Conservation (phyloP, 2,888 invertebrate species). For the Pasiphila rectangulata region DNA sequence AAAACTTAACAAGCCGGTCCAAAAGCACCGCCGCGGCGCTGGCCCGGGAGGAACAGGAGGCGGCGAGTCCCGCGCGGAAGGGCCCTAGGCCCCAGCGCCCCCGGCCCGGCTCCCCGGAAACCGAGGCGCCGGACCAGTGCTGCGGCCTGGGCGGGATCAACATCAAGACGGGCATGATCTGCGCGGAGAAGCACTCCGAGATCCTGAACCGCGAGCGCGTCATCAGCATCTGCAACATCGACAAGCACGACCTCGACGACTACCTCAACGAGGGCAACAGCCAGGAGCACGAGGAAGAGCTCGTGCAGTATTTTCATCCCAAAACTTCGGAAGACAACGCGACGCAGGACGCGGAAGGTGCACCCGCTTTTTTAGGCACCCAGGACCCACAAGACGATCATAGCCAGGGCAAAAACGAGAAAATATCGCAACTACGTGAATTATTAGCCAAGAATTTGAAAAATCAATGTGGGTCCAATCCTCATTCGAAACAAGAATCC, state of each 20-base stretch:
- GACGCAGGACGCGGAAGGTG: slow-evolving; percentile 33
- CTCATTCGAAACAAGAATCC: slow-evolving; percentile 49
- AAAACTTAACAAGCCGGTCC: slow-evolving; percentile 80
- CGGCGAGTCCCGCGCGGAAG: slow-evolving; percentile 78
- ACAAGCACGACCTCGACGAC: slow-evolving; percentile 90
- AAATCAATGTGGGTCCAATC: slow-evolving; percentile 66
- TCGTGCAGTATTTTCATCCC: slow-evolving; percentile 90
- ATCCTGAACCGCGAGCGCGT: slow-evolving; percentile 85
- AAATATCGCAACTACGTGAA: slow-evolving; percentile 87
- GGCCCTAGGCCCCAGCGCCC: slow-evolving; percentile 45
- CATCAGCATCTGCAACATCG: slow-evolving; percentile 88
- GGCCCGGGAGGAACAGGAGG: slow-evolving; percentile 78
- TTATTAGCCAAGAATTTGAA: slow-evolving; percentile 84
- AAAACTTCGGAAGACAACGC: slow-evolving; percentile 54
- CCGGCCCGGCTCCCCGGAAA: slow-evolving; percentile 64
- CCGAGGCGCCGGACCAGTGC: slow-evolving; percentile 67
- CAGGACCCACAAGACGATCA: slow-evolving; percentile 75
- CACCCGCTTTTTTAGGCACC: slow-evolving; percentile 66
- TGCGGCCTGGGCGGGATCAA: slow-evolving; percentile 75
- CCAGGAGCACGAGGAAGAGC: slow-evolving; percentile 91
- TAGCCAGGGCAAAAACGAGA: slow-evolving; percentile 80
- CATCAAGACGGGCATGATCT: slow-evolving; percentile 68
- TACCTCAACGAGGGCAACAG: slow-evolving; percentile 88
- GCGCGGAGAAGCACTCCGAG: slow-evolving; percentile 74
- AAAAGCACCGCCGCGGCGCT: slow-evolving; percentile 81